Evolutionary conservation across 2,797 vertebrate species (phyloP).

Genomic region (Danionella dracula): DNA sequence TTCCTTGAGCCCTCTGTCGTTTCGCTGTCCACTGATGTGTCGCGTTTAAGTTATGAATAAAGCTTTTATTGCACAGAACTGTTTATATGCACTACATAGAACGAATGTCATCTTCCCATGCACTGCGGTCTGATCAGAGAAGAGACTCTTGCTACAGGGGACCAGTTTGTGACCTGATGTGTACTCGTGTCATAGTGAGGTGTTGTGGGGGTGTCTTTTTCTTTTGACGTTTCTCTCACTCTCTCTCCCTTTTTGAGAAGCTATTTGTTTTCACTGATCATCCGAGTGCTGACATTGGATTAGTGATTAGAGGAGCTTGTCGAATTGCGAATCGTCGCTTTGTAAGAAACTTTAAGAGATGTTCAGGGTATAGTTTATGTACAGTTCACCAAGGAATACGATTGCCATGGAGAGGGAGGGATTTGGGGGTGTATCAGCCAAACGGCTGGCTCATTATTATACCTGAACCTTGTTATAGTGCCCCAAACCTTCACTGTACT

Average conservation of each 20-base stretch:
- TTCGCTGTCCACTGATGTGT: constrained; percentile 7
- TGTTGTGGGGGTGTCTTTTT: constrained; percentile 39
- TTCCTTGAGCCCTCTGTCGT: constrained; percentile 9
- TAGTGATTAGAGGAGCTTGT: constrained; percentile 39
- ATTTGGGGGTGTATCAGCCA: constrained; percentile 25
- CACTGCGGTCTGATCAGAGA: constrained; percentile 30
- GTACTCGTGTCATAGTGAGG: constrained; percentile 49
- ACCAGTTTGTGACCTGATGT: constrained; percentile 50
- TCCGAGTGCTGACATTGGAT: constrained; percentile 65
- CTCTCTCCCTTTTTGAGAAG: constrained; percentile 10
- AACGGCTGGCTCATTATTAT: constrained; percentile 16
- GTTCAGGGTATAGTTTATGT: constrained; percentile 33
- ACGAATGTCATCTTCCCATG: constrained; percentile 53
- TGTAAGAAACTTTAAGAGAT: constrained; percentile 17
- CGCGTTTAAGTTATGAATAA: constrained; percentile 43
- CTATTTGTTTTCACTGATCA: constrained; percentile 57
- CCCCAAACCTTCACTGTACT: constrained; percentile 59
- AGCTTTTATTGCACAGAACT: constrained; percentile 56
- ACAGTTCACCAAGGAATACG: constrained; percentile 17
- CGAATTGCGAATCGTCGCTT: constrained; percentile 31
- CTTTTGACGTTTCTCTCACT: constrained; percentile 30
- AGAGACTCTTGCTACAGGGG: constrained; percentile 42
- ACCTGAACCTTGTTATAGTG: constrained; percentile 56
- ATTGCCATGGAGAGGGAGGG: constrained; percentile 23
- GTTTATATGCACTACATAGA: constrained; percentile 54